Conservation (phyloP, 2,113 vertebrate genomes). For the Melanerpes aurifrons region DNA sequence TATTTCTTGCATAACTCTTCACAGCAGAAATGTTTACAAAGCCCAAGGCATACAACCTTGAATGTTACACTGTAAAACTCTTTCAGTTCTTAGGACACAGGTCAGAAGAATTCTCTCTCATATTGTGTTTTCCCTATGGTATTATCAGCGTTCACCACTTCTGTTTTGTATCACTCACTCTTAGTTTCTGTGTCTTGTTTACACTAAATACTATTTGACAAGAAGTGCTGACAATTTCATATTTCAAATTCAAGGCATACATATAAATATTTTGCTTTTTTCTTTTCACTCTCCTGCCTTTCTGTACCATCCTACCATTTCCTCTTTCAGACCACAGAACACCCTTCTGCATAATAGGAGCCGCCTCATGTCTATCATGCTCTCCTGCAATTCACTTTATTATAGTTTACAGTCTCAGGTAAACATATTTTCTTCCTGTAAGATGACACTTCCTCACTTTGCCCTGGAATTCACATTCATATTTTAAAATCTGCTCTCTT, state of each 20-base stretch:
- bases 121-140: rapidly evolving
- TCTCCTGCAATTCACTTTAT: background rate
- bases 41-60: background rate
- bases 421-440: background rate
- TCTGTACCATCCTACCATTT: background rate
- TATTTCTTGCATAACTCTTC: background rate
- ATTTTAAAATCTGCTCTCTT: background rate
- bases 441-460: background rate
- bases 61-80: background rate
- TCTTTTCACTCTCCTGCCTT: background rate
- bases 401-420: background rate
- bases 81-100: background rate
- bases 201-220: background rate
- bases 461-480: background rate
- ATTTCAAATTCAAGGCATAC: background rate
- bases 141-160: background rate
- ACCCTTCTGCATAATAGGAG: background rate
- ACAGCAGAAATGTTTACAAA: background rate
- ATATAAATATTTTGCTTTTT: background rate
- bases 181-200: background rate
- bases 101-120: background rate
- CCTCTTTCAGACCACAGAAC: background rate
- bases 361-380: background rate
- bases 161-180: background rate
- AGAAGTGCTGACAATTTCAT: background rate